phyloP scores from a whole-genome alignment of 2,113 vertebrate species.

The Cervus canadensis region DNA sequence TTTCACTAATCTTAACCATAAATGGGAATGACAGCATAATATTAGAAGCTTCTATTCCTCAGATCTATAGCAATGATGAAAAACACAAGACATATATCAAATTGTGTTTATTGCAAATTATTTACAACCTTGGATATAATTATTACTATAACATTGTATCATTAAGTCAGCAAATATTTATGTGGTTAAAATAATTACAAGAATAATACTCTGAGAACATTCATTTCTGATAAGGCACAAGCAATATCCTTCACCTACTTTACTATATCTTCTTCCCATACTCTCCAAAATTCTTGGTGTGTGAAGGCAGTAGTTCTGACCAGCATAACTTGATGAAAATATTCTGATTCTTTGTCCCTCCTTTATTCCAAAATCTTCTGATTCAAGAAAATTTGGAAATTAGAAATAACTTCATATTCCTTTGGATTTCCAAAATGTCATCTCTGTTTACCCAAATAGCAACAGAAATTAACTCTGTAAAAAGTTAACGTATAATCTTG shows the following conservation, averaged over 20 bases:
- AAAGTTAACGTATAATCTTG: neutral
- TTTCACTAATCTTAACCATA: neutral
- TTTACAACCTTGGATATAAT: neutral
- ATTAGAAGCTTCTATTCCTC: neutral
- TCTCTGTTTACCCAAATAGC: neutral
- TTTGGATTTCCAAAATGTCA: neutral
- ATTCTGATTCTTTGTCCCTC: neutral
- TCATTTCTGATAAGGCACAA: neutral
- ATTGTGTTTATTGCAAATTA: neutral
- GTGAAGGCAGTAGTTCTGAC: rapidly evolving
- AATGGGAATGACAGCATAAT: neutral
- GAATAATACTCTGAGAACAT: neutral
- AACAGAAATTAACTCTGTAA: neutral
- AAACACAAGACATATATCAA: neutral
- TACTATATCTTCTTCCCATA: neutral
- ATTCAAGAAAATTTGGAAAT: neutral
- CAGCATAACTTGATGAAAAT: neutral
- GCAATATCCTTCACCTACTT: rapidly evolving
- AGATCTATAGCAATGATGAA: neutral
- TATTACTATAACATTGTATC: neutral
- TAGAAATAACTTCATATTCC: neutral
- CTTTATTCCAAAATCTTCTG: neutral
- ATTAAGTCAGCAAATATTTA: neutral
- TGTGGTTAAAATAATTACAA: neutral
- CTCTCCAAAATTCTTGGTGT: neutral